Evolutionary conservation across 2,113 vertebrate genomes (phyloP), one percentile per base, ranked within the genome.

Genomic region (Tichodroma muraria): DNA sequence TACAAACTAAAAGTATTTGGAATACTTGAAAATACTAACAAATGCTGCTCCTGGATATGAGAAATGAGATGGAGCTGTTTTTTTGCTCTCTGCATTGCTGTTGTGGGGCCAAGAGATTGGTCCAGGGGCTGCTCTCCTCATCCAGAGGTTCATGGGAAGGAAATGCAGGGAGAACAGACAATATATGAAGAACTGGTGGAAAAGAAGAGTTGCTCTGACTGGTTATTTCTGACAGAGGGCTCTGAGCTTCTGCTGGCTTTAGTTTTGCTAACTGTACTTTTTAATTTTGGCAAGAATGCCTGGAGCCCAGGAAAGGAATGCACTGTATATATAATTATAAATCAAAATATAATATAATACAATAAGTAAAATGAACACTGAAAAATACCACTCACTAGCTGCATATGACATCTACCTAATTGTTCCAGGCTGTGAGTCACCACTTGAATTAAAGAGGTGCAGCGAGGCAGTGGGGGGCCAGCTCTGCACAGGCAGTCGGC

Each of bases 291-390:
- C 89, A 93, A 79, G 77, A 73, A 90, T 70, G 59, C 44, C 71
- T 73, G 82, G 75, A 95, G 88, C 77, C 93, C 70, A 54, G 84
- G 91, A 90, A 53, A 73, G 45, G 63, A 92, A 85, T 65, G 78
- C 52, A 80, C 35, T 59, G 64, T 87, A 82, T 91, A 92, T 96
- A 92, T 94, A 92, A 95, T 93, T 96, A 96, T 94, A 95, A 95
- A 96, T 97, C 93, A 97, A 97, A 95, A 96, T 79, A 94, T 53
- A 92, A 93, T 91, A 80, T 56, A 89, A 92, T 93, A 76, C 83
- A 90, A 85, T 95, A 89, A 95, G 89, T 86, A 87, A 94, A 96
- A 94, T 92, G 90, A 89, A 69, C 70, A 54, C 70, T 80, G 94
- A 95, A 94, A 94, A 96, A 83, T 81, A 91, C 91, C 66, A 87